Percentiles rank a stretch among this genome's conserved stretches.
Evolutionary conservation across 1,140 invertebrate species (phyloP).

Genomic region (Drosophila nebulosa): DNA sequence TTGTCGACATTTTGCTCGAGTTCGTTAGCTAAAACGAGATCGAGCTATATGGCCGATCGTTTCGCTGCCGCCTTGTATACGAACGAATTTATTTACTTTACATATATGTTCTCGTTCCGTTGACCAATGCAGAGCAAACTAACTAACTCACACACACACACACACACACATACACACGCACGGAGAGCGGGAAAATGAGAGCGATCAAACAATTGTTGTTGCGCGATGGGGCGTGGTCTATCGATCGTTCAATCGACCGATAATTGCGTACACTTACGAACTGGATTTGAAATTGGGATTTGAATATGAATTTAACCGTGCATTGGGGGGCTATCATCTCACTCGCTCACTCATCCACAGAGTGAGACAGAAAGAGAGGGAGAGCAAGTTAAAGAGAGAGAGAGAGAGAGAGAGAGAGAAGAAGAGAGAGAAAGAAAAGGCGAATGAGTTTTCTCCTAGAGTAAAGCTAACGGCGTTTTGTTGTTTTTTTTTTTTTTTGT

Average conservation of each 20-base stretch:
- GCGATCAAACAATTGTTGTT: slow-evolving; percentile 27
- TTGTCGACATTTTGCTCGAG: slow-evolving; percentile 30
- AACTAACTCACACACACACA: slow-evolving; percentile 33
- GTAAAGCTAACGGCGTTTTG: slow-evolving; percentile 9
- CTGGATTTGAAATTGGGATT: not conserved
- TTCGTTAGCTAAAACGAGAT: slow-evolving; percentile 47
- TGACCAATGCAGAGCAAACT: slow-evolving; percentile 79
- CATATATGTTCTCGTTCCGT: slow-evolving; percentile 68
- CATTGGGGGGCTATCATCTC: slow-evolving; percentile 15
- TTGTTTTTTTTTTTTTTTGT: not conserved
- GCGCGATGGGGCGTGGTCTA: slow-evolving; percentile 1
- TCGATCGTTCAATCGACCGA: slow-evolving; percentile 2
- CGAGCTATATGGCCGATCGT: slow-evolving; percentile 43
- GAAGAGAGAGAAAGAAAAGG: slow-evolving; percentile 12
- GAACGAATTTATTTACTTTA: slow-evolving; percentile 57
- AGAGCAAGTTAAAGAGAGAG: slow-evolving; percentile 17
- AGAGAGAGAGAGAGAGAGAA: not conserved
- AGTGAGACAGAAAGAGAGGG: not conserved
- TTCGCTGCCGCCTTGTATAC: slow-evolving; percentile 27
- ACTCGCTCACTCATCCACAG: not conserved
- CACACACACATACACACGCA: slow-evolving; percentile 35
- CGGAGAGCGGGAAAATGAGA: slow-evolving; percentile 29
- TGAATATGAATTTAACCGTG: slow-evolving; percentile 28
- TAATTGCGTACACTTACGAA: slow-evolving; percentile 1
- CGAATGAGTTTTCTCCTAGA: slow-evolving; percentile 10